phyloP scores from a whole-genome alignment of 1,140 invertebrate genomes.

The Nasonia longicornis region DNA sequence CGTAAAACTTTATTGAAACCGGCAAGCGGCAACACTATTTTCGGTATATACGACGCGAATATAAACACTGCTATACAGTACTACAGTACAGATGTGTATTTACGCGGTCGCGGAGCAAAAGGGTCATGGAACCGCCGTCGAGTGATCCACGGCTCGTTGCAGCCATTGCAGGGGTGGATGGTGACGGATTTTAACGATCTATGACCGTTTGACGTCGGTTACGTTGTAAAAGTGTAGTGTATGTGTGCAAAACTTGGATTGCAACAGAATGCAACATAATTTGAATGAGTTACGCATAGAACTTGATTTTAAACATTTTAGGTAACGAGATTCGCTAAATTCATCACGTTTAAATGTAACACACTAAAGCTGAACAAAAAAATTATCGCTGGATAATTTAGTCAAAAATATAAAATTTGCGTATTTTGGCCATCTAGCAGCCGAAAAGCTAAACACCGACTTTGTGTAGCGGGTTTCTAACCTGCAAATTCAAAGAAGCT shows the following conservation, averaged over 20 bases:
- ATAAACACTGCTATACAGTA: background rate
- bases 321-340: too few relatives aligned
- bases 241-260: too few relatives aligned
- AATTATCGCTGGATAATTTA: too few relatives aligned
- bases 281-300: too few relatives aligned
- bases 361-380: too few relatives aligned
- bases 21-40: background rate
- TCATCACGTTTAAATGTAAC: too few relatives aligned
- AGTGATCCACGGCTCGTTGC: conserved; percentile 4
- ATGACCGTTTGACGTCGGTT: background rate
- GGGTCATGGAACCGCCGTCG: background rate
- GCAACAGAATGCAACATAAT: too few relatives aligned
- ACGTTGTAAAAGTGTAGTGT: too few relatives aligned
- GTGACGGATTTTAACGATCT: too few relatives aligned
- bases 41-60: background rate
- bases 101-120: background rate
- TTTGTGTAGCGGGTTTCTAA: background rate
- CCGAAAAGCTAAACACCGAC: background rate
- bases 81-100: background rate
- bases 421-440: conserved; percentile 26
- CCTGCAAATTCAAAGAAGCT: background rate
- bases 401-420: too few relatives aligned
- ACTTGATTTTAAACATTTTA: too few relatives aligned
- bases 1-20: background rate
- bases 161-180: too few relatives aligned